These are phyloP conservation scores for Mesaphorura yosii DNA, from an alignment of 1,140 invertebrate genomes.

Conservation along the genomic window DNA sequence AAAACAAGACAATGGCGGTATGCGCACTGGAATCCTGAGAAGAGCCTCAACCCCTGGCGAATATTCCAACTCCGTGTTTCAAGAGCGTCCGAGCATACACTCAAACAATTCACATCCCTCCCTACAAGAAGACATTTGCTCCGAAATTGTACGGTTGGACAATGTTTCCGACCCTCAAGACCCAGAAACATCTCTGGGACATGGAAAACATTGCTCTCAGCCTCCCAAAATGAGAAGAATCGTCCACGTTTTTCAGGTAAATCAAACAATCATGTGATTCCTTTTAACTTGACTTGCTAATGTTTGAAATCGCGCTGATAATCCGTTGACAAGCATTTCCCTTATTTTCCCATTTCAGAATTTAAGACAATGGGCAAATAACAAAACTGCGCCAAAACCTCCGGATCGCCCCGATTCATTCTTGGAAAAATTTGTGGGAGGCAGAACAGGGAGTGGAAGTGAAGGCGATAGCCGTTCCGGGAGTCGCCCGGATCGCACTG, in stretches of 20 bases:
- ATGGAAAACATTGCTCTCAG: too few species aligned
- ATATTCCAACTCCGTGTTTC: not conserved
- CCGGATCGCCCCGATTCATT: conserved; percentile 42
- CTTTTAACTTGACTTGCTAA: not conserved
- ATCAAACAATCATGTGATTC: not conserved
- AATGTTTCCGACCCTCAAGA: conserved; percentile 4
- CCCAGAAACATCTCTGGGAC: not conserved
- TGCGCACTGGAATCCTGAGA: not conserved
- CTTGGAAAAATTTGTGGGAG: conserved; percentile 43
- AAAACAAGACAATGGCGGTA: not conserved
- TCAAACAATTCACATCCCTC: conserved; percentile 29
- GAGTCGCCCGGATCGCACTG: conserved; percentile 30
- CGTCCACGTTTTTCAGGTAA: conserved; percentile 18
- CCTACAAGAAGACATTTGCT: conserved; percentile 32
- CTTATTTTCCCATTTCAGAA: conserved; percentile 32
- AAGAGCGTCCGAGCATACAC: conserved; percentile 17
- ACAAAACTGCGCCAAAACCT: conserved; percentile 33
- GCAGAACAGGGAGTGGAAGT: conserved; percentile 34
- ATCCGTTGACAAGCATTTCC: not conserved
- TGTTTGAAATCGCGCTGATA: too few species aligned
- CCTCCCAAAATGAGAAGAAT: conserved; percentile 11
- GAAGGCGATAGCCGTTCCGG: conserved; percentile 30
- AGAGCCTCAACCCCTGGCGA: conserved; percentile 11
- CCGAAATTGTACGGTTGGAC: conserved; percentile 31
- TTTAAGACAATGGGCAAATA: conserved; percentile 40